Evolutionary conservation across 2,113 vertebrate genomes (phyloP), one percentile per base, ranked within the genome.

Genomic region (Baryphthengus martii): DNA sequence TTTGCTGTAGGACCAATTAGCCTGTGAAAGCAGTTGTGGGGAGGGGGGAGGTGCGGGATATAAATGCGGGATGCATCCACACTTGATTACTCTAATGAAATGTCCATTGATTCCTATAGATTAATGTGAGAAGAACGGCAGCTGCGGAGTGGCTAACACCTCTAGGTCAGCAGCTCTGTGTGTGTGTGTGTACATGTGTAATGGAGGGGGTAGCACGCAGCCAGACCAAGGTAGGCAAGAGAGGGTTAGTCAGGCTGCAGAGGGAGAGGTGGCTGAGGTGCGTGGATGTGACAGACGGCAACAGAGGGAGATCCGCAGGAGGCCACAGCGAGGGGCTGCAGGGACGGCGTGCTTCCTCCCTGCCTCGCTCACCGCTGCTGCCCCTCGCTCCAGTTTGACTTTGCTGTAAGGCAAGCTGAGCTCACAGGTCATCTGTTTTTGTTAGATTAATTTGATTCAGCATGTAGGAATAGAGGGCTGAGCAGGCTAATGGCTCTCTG

Each of bases 81-180:
- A 98, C 98, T 98, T 98, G 98, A 98, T 98, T 98, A 98, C 98
- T 98, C 98, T 98, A 98, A 98, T 98, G 98, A 98, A 98, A 98
- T 98, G 98, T 98, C 98, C 98, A 98, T 98, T 98, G 98, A 98
- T 98, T 98, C 97, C 96, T 97, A 98, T 98, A 97, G 98, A 98
- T 98, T 98, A 98, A 98, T 98, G 98, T 98, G 98, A 98, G 98
- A 98, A 97, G 97, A 97, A 98, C 94, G 93, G 97, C 98, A 98
- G 98, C 98, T 98, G 98, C 88, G 79, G 97, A 98, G 96, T 96
- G 95, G 97, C 98, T 97, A 96, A 98, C 97, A 98, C 97, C 97
- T 98, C 98, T 89, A 96, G 97, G 97, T 97, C 98, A 97, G 97
- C 96, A 96, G 97, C 97, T 94, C 94, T 62, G 79, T 77, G 92